These are phyloP conservation scores for Aix galericulata DNA, from an alignment of 2,113 vertebrate species.

Conservation along the genomic window DNA sequence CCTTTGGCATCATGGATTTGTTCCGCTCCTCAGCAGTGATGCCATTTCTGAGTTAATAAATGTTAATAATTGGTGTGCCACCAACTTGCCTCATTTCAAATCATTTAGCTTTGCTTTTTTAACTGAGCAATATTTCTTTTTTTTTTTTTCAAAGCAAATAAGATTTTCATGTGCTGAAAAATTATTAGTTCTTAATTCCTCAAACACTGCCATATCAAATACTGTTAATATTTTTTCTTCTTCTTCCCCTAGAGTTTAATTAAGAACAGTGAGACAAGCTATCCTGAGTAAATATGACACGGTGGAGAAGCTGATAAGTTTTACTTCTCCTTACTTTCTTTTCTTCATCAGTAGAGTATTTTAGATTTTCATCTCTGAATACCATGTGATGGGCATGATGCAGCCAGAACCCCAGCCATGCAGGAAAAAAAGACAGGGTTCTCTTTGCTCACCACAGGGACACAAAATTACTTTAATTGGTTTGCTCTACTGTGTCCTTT, in stretches of 20 bases:
- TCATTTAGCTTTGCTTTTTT: background rate
- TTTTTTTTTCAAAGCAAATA: background rate
- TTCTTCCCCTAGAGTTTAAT: background rate
- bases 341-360: background rate
- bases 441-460: background rate
- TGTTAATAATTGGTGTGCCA: background rate
- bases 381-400: background rate
- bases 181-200: background rate
- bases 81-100: background rate
- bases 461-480: background rate
- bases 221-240: background rate
- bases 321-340: background rate
- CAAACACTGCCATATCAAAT: background rate
- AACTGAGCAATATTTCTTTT: background rate
- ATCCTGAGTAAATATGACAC: background rate
- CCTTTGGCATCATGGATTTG: background rate
- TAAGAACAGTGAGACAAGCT: background rate
- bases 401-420: background rate
- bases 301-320: background rate
- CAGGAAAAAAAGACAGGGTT: background rate
- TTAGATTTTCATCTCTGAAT: background rate
- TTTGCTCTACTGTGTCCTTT: background rate
- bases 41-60: constrained; percentile 4
- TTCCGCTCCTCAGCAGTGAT: background rate
- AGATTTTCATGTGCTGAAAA: background rate